Percentiles rank a stretch among this genome's conserved stretches.
Conservation (phyloP, 1,140 invertebrate species). For the Rhizoglyphus robini region DNA sequence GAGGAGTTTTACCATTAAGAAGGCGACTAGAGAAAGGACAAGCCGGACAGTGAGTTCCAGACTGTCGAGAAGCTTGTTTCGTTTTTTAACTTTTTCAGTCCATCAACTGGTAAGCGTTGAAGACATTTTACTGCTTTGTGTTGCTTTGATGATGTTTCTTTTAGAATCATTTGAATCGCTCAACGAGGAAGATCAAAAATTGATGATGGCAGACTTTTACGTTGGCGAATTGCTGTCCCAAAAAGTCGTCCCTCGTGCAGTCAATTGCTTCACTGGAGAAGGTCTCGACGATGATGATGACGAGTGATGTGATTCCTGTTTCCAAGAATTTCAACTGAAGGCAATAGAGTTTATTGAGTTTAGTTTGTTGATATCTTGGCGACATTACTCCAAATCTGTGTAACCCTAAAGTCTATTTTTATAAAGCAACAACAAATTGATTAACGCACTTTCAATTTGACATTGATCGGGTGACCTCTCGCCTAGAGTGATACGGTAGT, state of each 20-base stretch:
- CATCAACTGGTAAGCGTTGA: conserved; percentile 50
- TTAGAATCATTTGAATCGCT: conserved; percentile 43
- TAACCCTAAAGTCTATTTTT: no score
- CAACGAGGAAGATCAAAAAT: conserved; percentile 55
- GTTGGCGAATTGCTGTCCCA: conserved; percentile 95
- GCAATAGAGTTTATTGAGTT: neutral
- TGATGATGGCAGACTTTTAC: conserved; percentile 84
- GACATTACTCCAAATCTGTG: no score
- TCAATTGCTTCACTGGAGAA: conserved; percentile 76
- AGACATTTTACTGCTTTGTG: neutral
- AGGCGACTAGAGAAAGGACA: conserved; percentile 95
- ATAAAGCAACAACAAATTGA: no score
- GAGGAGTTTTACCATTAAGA: conserved; percentile 92
- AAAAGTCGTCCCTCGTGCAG: conserved; percentile 75
- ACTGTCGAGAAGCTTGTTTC: conserved; percentile 85
- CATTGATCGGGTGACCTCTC: no score
- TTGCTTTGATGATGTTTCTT: neutral
- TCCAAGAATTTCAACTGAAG: neutral
- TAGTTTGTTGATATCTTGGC: no score
- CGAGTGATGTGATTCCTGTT: conserved; percentile 21
- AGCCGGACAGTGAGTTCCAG: conserved; percentile 74
- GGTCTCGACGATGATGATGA: conserved; percentile 26
- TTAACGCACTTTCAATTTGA: no score
- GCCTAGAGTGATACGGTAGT: no score
- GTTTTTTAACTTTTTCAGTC: conserved; percentile 98